These are phyloP conservation scores for Botrylloides violaceus DNA, from an alignment of 23 tunicate species.

Conservation along the genomic window DNA sequence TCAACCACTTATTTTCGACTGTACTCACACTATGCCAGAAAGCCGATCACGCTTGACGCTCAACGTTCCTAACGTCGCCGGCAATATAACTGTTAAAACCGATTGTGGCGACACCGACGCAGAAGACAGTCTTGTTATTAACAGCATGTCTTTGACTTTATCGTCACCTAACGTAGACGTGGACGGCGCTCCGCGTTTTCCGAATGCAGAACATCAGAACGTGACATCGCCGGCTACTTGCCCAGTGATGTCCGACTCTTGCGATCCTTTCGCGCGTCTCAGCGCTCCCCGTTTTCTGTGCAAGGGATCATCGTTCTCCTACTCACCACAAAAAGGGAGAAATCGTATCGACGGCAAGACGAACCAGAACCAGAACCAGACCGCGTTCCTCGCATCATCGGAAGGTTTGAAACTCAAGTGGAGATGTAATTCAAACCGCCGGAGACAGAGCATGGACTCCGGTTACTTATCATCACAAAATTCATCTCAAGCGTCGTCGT, in stretches of 20 bases:
- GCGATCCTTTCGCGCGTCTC: background rate
- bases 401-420: slow-evolving; percentile 20
- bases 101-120: slow-evolving; percentile 10
- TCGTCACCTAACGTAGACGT: slow-evolving; percentile 56
- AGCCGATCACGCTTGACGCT: background rate
- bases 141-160: slow-evolving; percentile 37
- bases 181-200: slow-evolving; percentile 23
- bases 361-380: background rate
- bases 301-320: slow-evolving; percentile 6
- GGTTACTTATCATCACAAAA: slow-evolving; percentile 19
- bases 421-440: background rate
- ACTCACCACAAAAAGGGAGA: background rate
- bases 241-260: background rate
- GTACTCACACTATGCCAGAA: slow-evolving; percentile 19
- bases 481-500: slow-evolving; percentile 25
- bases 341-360: background rate
- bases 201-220: background rate
- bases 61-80: background rate
- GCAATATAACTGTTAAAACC: background rate
- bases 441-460: slow-evolving; percentile 23
- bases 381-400: background rate
- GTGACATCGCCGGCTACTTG: slow-evolving; percentile 11
- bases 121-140: slow-evolving; percentile 1
- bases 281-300: background rate
- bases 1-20: slow-evolving; percentile 9